phyloP scores from a whole-genome alignment of 2,113 vertebrate species.

The Malurus elegans region DNA sequence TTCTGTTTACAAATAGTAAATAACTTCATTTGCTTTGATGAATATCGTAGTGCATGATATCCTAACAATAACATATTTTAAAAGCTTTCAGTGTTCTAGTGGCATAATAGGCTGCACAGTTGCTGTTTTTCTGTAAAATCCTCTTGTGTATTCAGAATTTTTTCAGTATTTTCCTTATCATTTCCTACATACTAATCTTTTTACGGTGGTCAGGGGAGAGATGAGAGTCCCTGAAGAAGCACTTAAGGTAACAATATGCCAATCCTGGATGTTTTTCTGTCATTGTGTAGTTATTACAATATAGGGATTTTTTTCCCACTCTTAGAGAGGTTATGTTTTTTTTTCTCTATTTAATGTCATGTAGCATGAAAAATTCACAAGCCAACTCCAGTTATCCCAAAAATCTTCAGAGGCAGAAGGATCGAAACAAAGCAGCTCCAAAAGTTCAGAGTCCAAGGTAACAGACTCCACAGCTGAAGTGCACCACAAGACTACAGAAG shows the following conservation, averaged over 20 bases:
- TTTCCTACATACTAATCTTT: conserved; percentile 94
- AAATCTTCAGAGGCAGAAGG: conserved; percentile 82
- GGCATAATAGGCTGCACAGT: not conserved
- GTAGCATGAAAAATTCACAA: conserved; percentile 98
- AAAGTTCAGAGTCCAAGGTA: conserved; percentile 70
- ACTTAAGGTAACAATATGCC: conserved; percentile 82
- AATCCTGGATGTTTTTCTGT: not conserved
- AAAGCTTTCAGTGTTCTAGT: not conserved
- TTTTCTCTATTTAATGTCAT: conserved; percentile 35
- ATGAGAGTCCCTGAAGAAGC: conserved; percentile 97
- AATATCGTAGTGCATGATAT: not conserved
- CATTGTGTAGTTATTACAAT: not conserved
- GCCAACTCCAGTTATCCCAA: conserved; percentile 91
- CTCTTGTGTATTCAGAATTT: not conserved
- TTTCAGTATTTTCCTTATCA: conserved; percentile 40
- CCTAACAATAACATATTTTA: not conserved
- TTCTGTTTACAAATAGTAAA: not conserved
- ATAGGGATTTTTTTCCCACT: not conserved
- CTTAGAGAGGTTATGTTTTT: not conserved
- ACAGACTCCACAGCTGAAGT: conserved; percentile 71
- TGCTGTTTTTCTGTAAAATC: not conserved
- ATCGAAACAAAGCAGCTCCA: conserved; percentile 75
- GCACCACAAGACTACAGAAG: conserved; percentile 76
- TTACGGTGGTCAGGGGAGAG: conserved; percentile 94
- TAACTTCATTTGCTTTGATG: not conserved